A percentile compares a stretch with the other conserved stretches of the same genome.
Conservation (phyloP, 1,140 invertebrate genomes). For the Aphaenogaster rudis region DNA sequence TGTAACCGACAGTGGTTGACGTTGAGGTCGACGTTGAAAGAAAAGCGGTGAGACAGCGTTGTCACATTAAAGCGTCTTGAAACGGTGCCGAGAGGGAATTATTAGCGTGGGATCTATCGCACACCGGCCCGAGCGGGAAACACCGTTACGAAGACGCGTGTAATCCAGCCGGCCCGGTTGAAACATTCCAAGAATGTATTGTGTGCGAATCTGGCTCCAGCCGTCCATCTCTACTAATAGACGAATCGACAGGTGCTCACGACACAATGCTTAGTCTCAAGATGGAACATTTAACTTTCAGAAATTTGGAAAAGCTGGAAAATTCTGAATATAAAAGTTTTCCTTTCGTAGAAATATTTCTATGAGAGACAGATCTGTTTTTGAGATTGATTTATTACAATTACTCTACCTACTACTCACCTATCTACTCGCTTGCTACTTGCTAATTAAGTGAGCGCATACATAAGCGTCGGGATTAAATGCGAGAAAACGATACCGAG, state of each 20-base stretch:
- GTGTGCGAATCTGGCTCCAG: conserved; percentile 16
- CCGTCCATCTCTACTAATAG: not conserved
- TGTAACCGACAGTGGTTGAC: conserved; percentile 24
- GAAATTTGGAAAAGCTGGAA: not conserved
- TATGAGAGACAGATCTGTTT: no score
- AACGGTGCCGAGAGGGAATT: conserved; percentile 73
- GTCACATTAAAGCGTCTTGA: conserved; percentile 65
- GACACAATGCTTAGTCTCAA: not conserved
- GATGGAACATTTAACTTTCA: not conserved
- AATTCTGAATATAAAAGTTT: not conserved
- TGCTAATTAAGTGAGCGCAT: not conserved
- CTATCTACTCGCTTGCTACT: not conserved
- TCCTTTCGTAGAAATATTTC: not conserved
- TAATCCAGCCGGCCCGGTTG: conserved; percentile 39
- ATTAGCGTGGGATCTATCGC: conserved; percentile 81
- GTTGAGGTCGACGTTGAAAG: conserved; percentile 37
- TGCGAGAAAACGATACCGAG: conserved; percentile 27
- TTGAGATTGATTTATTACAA: not conserved
- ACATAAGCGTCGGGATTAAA: not conserved
- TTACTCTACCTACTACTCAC: not conserved
- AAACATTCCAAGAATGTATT: conserved; percentile 77
- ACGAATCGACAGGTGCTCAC: not conserved
- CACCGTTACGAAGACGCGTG: conserved; percentile 78
- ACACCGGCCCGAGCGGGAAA: conserved; percentile 51
- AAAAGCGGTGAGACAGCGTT: conserved; percentile 55